Conservation (phyloP, 2,888 invertebrate genomes). For the Tromatobia lineatoria region DNA sequence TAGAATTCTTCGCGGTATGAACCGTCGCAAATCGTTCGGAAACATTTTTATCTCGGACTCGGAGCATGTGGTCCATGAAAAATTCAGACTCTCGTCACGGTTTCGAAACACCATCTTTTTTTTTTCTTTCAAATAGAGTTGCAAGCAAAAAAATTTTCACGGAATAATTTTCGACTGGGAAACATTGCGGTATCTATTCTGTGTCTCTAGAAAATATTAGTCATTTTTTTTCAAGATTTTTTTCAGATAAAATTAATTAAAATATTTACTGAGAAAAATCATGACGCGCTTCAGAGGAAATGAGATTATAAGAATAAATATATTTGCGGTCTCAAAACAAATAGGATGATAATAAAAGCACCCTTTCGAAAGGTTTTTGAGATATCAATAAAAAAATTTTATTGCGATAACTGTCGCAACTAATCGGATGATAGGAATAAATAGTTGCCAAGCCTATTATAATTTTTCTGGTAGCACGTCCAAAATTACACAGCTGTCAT, state of each 20-base stretch:
- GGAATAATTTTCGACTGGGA: conserved; percentile 2
- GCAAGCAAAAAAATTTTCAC: not conserved
- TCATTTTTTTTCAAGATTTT: too few species aligned
- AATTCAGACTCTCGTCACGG: conserved; percentile 18
- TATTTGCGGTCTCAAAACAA: too few species aligned
- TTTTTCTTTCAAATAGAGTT: not conserved
- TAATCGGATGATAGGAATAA: not conserved
- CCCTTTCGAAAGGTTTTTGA: too few species aligned
- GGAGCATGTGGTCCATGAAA: conserved; percentile 2
- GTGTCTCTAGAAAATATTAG: not conserved
- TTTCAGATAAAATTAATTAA: too few species aligned
- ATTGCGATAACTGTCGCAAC: too few species aligned
- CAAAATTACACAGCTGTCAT: not conserved
- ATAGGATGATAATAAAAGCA: too few species aligned
- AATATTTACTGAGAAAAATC: not conserved
- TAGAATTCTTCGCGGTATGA: conserved; percentile 8
- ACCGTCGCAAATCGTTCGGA: conserved; percentile 36
- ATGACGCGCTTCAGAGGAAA: not conserved
- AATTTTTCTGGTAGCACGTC: not conserved
- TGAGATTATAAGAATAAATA: too few species aligned
- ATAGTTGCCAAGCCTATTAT: too few species aligned
- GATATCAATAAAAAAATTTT: too few species aligned
- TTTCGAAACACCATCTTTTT: not conserved
- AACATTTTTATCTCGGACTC: conserved; percentile 35
- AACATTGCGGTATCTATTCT: conserved; percentile 32